phyloP scores from a whole-genome alignment of 2,797 vertebrate genomes.

The Poeciliopsis presidionis region DNA sequence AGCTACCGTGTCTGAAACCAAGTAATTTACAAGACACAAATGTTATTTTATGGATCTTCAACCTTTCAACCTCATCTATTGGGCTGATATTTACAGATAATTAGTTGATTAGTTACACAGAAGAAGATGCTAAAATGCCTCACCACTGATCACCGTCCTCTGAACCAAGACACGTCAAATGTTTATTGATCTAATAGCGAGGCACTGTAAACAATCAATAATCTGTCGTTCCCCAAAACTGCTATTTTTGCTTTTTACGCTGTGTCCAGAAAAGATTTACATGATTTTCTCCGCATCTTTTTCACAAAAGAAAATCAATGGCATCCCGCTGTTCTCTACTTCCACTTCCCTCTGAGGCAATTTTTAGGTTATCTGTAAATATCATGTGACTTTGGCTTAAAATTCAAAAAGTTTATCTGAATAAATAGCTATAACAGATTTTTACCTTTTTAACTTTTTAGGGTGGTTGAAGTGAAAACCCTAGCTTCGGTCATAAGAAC shows the following conservation, averaged over 20 bases:
- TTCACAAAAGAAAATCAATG: not conserved
- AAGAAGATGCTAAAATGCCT: not conserved
- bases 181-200: not conserved
- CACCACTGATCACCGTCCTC: not conserved
- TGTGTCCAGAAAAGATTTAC: not conserved
- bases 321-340: not conserved
- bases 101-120: not conserved
- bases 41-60: not conserved
- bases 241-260: not conserved
- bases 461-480: not conserved
- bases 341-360: not conserved
- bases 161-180: not conserved
- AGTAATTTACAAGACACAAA: not conserved
- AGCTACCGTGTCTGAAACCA: not conserved
- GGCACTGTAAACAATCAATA: not conserved
- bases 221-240: not conserved
- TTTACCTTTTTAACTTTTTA: not conserved
- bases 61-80: not conserved
- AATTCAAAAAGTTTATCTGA: not conserved
- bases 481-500: not conserved
- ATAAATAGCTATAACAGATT: not conserved
- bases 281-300: not conserved
- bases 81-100: not conserved
- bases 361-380: not conserved
- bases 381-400: not conserved